Evolutionary conservation across 2,888 invertebrate genomes (phyloP).

Genomic region (Anagyrus pseudococci): DNA sequence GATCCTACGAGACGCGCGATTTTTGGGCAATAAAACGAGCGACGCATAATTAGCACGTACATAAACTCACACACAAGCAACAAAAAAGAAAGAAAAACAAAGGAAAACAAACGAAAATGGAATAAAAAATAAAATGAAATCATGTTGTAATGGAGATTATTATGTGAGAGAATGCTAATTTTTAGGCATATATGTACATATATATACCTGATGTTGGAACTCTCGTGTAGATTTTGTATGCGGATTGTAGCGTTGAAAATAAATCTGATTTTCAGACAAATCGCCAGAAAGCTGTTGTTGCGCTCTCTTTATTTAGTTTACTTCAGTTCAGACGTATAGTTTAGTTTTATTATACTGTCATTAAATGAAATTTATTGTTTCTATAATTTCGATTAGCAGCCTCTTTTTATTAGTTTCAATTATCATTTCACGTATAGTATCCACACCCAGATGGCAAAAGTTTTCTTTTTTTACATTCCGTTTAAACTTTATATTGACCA

Average conservation of each 20-base stretch:
- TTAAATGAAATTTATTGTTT: background rate
- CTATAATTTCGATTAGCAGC: background rate
- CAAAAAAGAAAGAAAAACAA: constrained; percentile 6
- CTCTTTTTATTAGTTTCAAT: background rate
- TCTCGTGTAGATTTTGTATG: constrained; percentile 56
- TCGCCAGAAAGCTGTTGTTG: constrained; percentile 20
- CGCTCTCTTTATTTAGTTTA: background rate
- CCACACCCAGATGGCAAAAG: background rate
- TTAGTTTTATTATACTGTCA: background rate
- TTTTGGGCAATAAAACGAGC: constrained; percentile 29
- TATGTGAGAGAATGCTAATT: background rate
- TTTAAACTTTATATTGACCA: background rate
- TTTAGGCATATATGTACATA: constrained; percentile 6
- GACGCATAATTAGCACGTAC: constrained; percentile 22
- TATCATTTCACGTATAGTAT: background rate
- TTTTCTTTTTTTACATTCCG: background rate
- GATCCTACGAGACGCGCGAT: constrained; percentile 22
- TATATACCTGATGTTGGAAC: constrained; percentile 38
- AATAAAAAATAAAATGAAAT: background rate
- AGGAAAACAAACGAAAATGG: background rate
- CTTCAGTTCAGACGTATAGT: background rate
- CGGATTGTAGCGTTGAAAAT: constrained; percentile 51
- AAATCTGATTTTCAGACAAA: constrained; percentile 54
- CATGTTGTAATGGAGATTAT: background rate
- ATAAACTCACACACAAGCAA: too few relatives aligned